Conservation (phyloP, 2,797 vertebrate species). For the Enteromius mattozi region DNA sequence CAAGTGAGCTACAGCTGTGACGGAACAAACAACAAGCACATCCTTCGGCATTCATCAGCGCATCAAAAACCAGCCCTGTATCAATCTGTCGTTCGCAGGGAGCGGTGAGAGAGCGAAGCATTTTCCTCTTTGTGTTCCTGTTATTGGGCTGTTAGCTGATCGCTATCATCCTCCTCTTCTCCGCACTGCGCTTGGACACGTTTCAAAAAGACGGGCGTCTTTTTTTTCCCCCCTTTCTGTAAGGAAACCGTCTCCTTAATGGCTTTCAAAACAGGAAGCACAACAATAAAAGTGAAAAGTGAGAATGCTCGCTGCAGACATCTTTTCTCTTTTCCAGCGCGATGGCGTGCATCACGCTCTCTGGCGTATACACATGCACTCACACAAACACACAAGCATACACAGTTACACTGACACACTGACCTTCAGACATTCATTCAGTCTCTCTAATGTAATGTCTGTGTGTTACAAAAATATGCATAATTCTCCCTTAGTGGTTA, state of each 20-base stretch:
- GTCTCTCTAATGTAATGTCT: conserved; percentile 27
- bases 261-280: conserved; percentile 87
- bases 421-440: conserved; percentile 54
- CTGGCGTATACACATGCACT: background rate
- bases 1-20: conserved; percentile 84
- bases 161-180: conserved; percentile 80
- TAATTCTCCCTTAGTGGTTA: background rate
- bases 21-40: conserved; percentile 78
- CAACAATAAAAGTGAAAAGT: conserved; percentile 77
- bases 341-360: conserved; percentile 2
- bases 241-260: conserved; percentile 86
- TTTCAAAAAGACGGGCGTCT: conserved; percentile 80
- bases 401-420: conserved; percentile 31
- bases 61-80: conserved; percentile 75
- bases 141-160: conserved; percentile 84
- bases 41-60: conserved; percentile 76
- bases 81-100: conserved; percentile 76
- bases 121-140: conserved; percentile 80
- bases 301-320: conserved; percentile 67
- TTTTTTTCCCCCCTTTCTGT: conserved; percentile 79
- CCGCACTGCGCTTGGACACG: conserved; percentile 82
- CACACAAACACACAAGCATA: conserved; percentile 15
- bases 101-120: conserved; percentile 54
- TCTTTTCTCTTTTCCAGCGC: conserved; percentile 64
- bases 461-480: conserved; percentile 33